These are phyloP conservation scores for Caenorhabditis latens DNA, from an alignment of 1,140 invertebrate genomes.

Conservation along the genomic window DNA sequence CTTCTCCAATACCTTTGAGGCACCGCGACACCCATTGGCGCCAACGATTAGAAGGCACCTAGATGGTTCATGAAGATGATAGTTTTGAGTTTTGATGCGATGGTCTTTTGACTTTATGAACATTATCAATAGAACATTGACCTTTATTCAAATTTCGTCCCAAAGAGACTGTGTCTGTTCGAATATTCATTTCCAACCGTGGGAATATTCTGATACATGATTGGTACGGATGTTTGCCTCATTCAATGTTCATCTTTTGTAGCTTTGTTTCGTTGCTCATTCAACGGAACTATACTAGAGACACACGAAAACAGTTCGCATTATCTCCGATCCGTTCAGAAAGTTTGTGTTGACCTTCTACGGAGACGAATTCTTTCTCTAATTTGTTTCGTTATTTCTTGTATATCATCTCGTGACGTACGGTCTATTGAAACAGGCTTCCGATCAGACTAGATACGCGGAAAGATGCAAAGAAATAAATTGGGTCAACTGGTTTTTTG, in stretches of 20 bases:
- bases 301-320: neutral
- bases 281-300: neutral
- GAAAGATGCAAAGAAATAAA: neutral
- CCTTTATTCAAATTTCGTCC: too few relatives aligned
- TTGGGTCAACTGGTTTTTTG: neutral
- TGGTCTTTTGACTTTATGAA: too few relatives aligned
- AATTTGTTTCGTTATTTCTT: neutral
- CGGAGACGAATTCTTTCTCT: neutral
- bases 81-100: too few relatives aligned
- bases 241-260: slow-evolving; percentile 12
- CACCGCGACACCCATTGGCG: too few relatives aligned
- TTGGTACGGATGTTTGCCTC: neutral
- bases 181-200: neutral
- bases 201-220: neutral
- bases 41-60: too few relatives aligned
- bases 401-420: neutral
- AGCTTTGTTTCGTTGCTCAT: slow-evolving; percentile 25
- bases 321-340: neutral
- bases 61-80: too few relatives aligned
- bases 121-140: too few relatives aligned
- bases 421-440: neutral
- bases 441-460: neutral
- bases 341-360: neutral
- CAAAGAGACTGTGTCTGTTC: too few relatives aligned
- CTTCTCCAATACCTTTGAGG: too few relatives aligned